Evolutionary conservation across 2,888 invertebrate genomes (phyloP).

Genomic region (Branchipolynoe longqiensis): DNA sequence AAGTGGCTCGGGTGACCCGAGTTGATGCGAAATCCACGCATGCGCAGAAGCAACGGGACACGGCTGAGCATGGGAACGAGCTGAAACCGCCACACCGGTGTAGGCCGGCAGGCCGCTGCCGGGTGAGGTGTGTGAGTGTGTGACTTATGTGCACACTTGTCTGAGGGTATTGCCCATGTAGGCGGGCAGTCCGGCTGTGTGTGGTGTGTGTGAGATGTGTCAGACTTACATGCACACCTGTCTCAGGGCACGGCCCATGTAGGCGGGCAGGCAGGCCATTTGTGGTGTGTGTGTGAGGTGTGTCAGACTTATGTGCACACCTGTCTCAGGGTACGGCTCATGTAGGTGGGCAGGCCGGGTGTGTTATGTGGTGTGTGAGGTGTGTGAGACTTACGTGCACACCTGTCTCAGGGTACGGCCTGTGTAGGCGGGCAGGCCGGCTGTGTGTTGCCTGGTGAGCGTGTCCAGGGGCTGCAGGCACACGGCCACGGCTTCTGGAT

Average conservation of each 20-base stretch:
- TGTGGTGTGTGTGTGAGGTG: not conserved
- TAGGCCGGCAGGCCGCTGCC: not conserved
- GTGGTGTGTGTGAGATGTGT: too few relatives aligned
- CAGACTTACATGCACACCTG: too few relatives aligned
- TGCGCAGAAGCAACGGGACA: too few relatives aligned
- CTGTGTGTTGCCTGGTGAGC: not conserved
- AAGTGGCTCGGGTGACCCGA: too few relatives aligned
- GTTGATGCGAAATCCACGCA: too few relatives aligned
- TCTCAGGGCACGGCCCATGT: too few relatives aligned
- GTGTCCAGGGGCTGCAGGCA: constrained; percentile 15
- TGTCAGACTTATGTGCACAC: too few relatives aligned
- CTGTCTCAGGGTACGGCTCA: too few relatives aligned
- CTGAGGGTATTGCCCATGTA: too few relatives aligned
- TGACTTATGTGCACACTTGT: too few relatives aligned
- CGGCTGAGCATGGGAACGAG: too few relatives aligned
- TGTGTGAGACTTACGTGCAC: not conserved
- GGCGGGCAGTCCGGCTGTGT: not conserved
- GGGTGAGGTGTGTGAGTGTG: not conserved
- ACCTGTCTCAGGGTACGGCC: not conserved
- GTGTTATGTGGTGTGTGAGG: not conserved
- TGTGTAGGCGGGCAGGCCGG: not conserved
- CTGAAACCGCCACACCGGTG: too few relatives aligned
- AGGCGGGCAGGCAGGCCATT: not conserved
- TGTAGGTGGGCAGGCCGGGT: not conserved
- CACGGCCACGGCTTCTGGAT: not conserved